Conservation (phyloP, 2,797 vertebrate genomes). For the Moxostoma hubbsi region DNA sequence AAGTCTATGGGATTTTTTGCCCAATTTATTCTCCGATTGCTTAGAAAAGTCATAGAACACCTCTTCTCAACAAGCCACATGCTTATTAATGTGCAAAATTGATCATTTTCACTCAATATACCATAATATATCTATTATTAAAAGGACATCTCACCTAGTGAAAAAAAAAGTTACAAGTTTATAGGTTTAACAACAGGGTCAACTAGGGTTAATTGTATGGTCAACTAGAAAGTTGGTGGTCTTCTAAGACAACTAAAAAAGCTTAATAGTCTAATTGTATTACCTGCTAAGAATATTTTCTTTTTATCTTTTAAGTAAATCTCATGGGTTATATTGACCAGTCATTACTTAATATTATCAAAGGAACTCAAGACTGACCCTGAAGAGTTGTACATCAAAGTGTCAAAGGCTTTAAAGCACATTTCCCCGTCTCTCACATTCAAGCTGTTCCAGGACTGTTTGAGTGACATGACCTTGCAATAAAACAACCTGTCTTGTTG, state of each 20-base stretch:
- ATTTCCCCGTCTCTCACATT: slow-evolving; percentile 26
- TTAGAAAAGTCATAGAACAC: too few species aligned
- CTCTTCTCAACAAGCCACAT: too few species aligned
- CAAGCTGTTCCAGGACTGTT: slow-evolving; percentile 52
- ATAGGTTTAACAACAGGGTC: neutral
- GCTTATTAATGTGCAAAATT: neutral
- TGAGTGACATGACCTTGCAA: slow-evolving; percentile 21
- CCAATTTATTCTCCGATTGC: too few species aligned
- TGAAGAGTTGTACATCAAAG: slow-evolving; percentile 62
- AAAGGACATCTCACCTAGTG: neutral
- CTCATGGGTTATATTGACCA: neutral
- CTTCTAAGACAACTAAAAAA: neutral
- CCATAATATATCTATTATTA: neutral
- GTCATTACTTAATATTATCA: slow-evolving; percentile 4
- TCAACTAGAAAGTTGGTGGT: neutral
- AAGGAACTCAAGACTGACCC: neutral
- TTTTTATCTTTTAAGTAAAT: slow-evolving; percentile 1
- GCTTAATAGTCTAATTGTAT: neutral
- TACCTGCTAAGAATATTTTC: neutral
- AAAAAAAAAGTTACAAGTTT: neutral
- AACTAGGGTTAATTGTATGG: too few species aligned
- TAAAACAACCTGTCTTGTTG: slow-evolving; percentile 44
- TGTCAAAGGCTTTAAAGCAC: slow-evolving; percentile 17
- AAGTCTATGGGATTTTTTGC: too few species aligned
- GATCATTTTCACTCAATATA: neutral